Conservation (phyloP, 2,888 invertebrate species). For the Agrochola circellaris region DNA sequence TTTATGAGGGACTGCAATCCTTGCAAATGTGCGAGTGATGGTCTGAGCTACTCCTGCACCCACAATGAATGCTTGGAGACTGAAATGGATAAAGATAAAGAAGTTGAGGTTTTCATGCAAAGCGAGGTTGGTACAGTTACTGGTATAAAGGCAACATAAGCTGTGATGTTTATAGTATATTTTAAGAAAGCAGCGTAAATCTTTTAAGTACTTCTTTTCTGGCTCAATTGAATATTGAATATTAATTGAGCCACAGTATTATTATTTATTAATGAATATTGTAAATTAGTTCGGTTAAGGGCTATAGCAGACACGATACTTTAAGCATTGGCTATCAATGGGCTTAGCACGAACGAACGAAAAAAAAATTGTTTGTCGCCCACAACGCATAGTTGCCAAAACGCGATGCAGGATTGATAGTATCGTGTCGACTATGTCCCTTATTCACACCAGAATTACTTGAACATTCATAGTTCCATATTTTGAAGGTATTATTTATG, state of each 20-base stretch:
- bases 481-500: neutral
- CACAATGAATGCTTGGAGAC: slow-evolving; percentile 86
- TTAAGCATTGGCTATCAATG: neutral
- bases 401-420: neutral
- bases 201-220: neutral
- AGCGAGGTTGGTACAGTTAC: slow-evolving; percentile 75
- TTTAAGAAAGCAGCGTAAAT: neutral
- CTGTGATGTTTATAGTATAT: neutral
- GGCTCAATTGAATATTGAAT: neutral
- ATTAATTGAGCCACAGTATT: too few relatives aligned
- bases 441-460: neutral
- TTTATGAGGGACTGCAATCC: slow-evolving; percentile 90
- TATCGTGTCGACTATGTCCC: too few relatives aligned
- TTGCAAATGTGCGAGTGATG: slow-evolving; percentile 88
- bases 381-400: neutral
- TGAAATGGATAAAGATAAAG: slow-evolving; percentile 76
- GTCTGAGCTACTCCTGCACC: slow-evolving; percentile 88
- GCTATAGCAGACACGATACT: neutral
- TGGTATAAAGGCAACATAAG: neutral
- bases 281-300: neutral
- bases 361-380: too few relatives aligned
- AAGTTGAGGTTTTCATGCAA: slow-evolving; percentile 87
- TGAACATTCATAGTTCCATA: neutral
- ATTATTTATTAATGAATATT: too few relatives aligned
- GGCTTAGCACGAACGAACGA: too few relatives aligned